These are phyloP conservation scores for Aldabrachelys gigantea DNA, from an alignment of 2,113 vertebrate genomes.

Conservation along the genomic window DNA sequence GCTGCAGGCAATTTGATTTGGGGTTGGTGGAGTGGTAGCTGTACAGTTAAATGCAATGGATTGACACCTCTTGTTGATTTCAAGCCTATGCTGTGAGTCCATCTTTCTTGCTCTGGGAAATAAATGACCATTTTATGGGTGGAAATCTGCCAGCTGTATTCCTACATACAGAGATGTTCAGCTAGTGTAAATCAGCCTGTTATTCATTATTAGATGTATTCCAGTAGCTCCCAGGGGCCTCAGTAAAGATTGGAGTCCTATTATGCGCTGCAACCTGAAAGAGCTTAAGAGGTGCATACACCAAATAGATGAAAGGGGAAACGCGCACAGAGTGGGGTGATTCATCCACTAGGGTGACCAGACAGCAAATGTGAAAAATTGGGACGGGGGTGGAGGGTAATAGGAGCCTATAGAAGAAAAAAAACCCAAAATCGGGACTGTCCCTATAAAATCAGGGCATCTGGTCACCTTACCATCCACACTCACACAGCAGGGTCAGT, in stretches of 20 bases:
- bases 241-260: not conserved
- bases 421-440: too few species aligned
- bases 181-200: not conserved
- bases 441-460: too few species aligned
- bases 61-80: not conserved
- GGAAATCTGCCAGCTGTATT: not conserved
- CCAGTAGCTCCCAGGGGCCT: not conserved
- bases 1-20: not conserved
- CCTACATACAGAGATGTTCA: not conserved
- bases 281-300: not conserved
- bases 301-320: not conserved
- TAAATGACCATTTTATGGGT: not conserved
- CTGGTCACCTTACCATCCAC: too few species aligned
- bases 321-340: not conserved
- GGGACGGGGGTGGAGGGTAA: too few species aligned
- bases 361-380: too few species aligned
- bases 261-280: not conserved
- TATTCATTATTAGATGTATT: not conserved
- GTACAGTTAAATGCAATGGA: not conserved
- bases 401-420: too few species aligned
- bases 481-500: not conserved
- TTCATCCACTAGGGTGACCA: too few species aligned
- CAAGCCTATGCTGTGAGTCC: not conserved
- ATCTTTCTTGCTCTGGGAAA: not conserved
- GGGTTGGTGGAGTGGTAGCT: not conserved